These are phyloP conservation scores for Calyptomena viridis DNA, from an alignment of 2,113 vertebrate genomes.

Conservation along the genomic window DNA sequence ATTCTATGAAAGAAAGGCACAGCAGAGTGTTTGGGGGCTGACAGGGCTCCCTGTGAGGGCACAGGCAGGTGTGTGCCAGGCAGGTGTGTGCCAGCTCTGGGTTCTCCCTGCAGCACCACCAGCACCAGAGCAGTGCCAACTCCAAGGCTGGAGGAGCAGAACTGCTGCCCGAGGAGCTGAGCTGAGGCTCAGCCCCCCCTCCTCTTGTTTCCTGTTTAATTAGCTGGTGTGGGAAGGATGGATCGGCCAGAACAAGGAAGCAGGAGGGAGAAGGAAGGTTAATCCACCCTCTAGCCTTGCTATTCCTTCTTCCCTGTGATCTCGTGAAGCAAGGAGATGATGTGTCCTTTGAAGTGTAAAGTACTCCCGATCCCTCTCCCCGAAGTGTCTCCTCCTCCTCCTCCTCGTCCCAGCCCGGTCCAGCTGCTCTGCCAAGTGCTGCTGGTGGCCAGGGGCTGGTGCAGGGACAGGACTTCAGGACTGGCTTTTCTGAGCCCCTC, in stretches of 20 bases:
- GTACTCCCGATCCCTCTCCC: background rate
- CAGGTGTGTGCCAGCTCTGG: background rate
- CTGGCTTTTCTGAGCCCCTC: background rate
- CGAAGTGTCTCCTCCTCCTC: background rate
- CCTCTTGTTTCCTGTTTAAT: constrained; percentile 52
- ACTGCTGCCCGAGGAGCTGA: background rate
- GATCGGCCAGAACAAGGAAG: constrained; percentile 36
- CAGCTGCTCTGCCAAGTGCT: background rate
- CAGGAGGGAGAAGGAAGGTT: constrained; percentile 57
- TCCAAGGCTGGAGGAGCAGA: background rate
- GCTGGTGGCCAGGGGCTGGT: background rate
- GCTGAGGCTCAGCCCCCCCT: constrained; percentile 14
- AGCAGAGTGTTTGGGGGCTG: background rate
- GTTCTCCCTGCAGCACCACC: background rate
- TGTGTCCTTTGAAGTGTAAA: constrained; percentile 63
- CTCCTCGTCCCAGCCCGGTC: background rate
- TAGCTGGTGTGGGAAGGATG: constrained; percentile 35
- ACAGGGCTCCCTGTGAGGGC: background rate
- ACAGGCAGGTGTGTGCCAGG: background rate
- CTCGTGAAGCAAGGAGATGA: constrained; percentile 31
- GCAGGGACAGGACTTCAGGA: background rate
- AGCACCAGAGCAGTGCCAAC: background rate
- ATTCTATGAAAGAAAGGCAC: background rate
- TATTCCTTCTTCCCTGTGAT: constrained; percentile 49
- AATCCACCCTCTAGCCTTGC: constrained; percentile 56